A percentile compares a stretch with the other conserved stretches of the same genome.
phyloP scores from a whole-genome alignment of 2,113 vertebrate genomes.

The Gallinago undulata region DNA sequence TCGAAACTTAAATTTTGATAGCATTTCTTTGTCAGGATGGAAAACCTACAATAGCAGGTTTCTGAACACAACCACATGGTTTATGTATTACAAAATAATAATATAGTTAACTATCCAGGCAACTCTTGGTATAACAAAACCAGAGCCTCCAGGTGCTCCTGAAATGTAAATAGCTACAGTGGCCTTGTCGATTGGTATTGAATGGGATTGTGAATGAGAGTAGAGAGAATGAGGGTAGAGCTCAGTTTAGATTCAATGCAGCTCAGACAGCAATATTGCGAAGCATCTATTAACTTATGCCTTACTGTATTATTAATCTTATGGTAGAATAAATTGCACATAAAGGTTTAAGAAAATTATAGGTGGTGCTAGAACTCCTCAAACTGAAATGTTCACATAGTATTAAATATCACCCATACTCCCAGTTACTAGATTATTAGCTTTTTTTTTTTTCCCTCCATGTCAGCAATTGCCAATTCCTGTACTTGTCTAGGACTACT shows the following conservation, averaged over 20 bases:
- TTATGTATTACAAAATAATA: not conserved
- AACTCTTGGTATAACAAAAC: not conserved
- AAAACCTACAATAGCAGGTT: not conserved
- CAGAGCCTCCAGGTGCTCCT: not conserved
- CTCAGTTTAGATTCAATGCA: not conserved
- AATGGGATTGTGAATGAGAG: not conserved
- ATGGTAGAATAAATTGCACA: not conserved
- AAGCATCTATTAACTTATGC: not conserved
- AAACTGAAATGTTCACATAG: not conserved
- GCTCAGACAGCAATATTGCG: not conserved
- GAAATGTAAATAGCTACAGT: not conserved
- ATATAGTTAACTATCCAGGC: not conserved
- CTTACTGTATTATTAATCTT: not conserved
- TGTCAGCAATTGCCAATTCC: not conserved
- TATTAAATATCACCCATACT: not conserved
- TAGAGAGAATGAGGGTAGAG: not conserved
- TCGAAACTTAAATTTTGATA: not conserved
- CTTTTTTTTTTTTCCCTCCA: not conserved
- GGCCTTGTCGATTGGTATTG: not conserved
- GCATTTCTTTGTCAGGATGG: not conserved
- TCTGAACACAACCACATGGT: not conserved
- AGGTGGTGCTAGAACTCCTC: not conserved
- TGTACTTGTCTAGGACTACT: not conserved
- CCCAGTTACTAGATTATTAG: not conserved
- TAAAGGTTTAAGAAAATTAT: conserved; percentile 1